Percentiles rank a stretch among this genome's conserved stretches.
These are phyloP conservation scores for rat (Rattus norvegicus) DNA, from an alignment of 2,113 vertebrate genomes.

Conservation along the genomic window DNA sequence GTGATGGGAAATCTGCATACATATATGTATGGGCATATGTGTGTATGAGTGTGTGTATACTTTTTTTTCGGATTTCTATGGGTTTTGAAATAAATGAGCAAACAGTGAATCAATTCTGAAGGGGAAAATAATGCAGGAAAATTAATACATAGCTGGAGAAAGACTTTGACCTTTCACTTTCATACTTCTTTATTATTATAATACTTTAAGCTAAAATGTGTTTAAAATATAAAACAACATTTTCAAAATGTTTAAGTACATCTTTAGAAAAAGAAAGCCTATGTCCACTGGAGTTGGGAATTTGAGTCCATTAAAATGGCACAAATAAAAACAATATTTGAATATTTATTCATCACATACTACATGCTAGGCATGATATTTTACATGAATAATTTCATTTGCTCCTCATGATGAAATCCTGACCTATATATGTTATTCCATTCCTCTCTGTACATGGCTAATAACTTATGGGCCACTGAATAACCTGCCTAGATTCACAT, in stretches of 20 bases:
- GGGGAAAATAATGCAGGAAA: neutral
- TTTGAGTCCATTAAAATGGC: neutral
- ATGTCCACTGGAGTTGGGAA: neutral
- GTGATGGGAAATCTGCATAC: neutral
- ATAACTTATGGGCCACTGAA: neutral
- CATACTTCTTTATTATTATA: neutral
- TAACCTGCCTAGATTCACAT: neutral
- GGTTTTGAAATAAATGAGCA: neutral
- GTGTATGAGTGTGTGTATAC: neutral
- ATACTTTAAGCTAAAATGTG: neutral
- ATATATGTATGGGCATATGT: neutral
- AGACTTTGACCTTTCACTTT: neutral
- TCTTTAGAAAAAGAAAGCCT: neutral
- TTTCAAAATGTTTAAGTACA: neutral
- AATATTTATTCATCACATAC: neutral
- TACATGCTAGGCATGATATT: neutral
- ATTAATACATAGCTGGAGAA: neutral
- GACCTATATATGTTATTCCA: neutral
- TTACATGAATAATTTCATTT: neutral
- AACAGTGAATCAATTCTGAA: neutral
- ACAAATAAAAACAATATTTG: neutral
- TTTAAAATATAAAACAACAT: neutral
- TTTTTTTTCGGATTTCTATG: neutral
- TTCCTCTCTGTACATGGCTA: neutral
- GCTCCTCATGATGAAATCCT: neutral